Conservation (phyloP, 2,797 vertebrate genomes). For the Phrynocephalus guinanensis region DNA sequence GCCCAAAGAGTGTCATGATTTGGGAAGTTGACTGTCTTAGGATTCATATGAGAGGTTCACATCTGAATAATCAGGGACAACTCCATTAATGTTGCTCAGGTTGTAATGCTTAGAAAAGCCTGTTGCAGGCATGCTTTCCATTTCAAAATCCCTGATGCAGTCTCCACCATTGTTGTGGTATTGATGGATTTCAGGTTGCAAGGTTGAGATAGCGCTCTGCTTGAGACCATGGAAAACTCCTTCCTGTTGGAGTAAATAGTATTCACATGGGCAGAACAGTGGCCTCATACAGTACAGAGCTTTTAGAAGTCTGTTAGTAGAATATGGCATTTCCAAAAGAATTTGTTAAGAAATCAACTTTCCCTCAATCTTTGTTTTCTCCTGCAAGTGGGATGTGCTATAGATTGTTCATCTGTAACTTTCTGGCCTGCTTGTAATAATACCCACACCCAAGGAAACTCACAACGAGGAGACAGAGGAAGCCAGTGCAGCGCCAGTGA, state of each 20-base stretch:
- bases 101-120: neutral
- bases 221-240: neutral
- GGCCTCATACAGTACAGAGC: neutral
- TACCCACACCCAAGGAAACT: too few relatives aligned
- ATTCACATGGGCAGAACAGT: neutral
- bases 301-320: too few relatives aligned
- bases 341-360: too few relatives aligned
- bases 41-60: neutral
- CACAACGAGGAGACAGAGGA: too few relatives aligned
- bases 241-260: neutral
- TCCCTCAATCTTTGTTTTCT: too few relatives aligned
- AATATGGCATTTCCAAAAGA: too few relatives aligned
- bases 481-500: too few relatives aligned
- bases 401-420: too few relatives aligned
- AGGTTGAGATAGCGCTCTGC: neutral
- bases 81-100: neutral
- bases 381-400: too few relatives aligned
- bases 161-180: neutral
- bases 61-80: neutral
- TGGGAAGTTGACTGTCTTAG: neutral
- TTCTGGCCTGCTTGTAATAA: too few relatives aligned
- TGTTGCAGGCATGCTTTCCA: neutral
- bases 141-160: neutral
- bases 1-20: neutral
- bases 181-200: neutral